Conservation (phyloP, 1,140 invertebrate species). For the Drosophila leontia region DNA sequence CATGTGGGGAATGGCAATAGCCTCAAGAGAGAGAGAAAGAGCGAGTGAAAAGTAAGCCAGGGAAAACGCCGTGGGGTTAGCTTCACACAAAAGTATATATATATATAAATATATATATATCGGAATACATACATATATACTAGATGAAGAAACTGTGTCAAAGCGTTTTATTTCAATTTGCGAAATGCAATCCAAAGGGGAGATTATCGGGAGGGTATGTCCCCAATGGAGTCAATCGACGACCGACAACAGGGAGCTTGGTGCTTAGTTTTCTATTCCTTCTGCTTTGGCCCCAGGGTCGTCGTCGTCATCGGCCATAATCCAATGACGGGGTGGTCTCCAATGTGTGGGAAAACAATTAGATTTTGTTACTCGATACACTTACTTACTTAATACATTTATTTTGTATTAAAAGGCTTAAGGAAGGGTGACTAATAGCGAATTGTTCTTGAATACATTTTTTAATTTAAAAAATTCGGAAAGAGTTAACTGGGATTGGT, state of each 20-base stretch:
- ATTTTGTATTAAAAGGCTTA: neutral
- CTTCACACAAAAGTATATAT: neutral
- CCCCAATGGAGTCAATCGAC: conserved; percentile 18
- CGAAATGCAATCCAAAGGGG: conserved; percentile 36
- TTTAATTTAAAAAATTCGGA: neutral
- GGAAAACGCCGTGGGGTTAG: conserved; percentile 24
- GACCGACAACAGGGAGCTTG: conserved; percentile 6
- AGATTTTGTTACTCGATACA: conserved; percentile 2
- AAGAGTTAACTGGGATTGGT: neutral
- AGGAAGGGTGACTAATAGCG: neutral
- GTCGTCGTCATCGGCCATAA: neutral
- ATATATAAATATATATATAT: neutral
- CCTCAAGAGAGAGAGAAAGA: neutral
- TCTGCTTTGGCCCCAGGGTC: neutral
- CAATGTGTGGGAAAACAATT: conserved; percentile 5
- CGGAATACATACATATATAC: neutral
- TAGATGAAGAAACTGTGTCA: conserved; percentile 45
- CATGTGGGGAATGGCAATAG: conserved; percentile 32
- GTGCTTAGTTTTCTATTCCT: neutral
- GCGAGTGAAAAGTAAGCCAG: conserved; percentile 3
- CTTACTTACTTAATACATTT: neutral
- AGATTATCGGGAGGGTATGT: neutral
- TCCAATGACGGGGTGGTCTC: neutral
- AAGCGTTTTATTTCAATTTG: conserved; percentile 65
- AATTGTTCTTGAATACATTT: neutral